Base-by-base conservation (phyloP, 2,113 vertebrate species). In the Engystomops pustulosus region DNA sequence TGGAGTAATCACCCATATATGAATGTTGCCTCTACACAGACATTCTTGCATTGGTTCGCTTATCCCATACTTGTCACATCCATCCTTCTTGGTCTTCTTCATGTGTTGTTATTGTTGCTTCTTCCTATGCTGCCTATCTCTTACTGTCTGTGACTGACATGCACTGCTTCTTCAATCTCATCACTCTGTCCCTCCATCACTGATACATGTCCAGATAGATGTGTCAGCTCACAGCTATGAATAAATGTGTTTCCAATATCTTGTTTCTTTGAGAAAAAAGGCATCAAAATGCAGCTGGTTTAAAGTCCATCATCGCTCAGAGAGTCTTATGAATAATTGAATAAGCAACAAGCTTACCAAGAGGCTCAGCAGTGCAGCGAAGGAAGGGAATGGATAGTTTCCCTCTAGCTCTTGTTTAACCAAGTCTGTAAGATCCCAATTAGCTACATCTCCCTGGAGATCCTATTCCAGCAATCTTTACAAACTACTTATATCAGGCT, bases 141-240 rank as follows among this genome's bases (percentile, higher is more conserved):
- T 62, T 25, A 47, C 44, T 78, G 72, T 78, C n/a, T n/a, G 62
- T 75, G 60, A 77, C 44, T 68, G 60, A 68, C 58, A 47, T 44
- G 36, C 70, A 62, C 34, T 34, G 55, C 25, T 67, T 27, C 44
- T 67, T 68, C 44, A 45, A 65, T 47, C 55, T 78, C 18, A 3
- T 68, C 51, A 58, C 23, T 51, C 44, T 78, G 27, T 60, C 45
- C 74, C 20, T 76, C 62, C 62, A 77, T 78, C 67, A 38, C 32
- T 78, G 58, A 75, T 84, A 76, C 82, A 84, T 36, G 75, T 49
- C 62, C 82, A 55, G 82, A 84, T 84, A 68, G 72, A 84, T 60
- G 68, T 84, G 74, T 68, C 82, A 78, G 72, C 72, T 84, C 60
- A 55, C 27, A 49, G 58, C 60, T 68, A 84, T 67, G 82, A 84